phyloP scores from a whole-genome alignment of 1,140 invertebrate genomes.

The Drosophila arizonae region DNA sequence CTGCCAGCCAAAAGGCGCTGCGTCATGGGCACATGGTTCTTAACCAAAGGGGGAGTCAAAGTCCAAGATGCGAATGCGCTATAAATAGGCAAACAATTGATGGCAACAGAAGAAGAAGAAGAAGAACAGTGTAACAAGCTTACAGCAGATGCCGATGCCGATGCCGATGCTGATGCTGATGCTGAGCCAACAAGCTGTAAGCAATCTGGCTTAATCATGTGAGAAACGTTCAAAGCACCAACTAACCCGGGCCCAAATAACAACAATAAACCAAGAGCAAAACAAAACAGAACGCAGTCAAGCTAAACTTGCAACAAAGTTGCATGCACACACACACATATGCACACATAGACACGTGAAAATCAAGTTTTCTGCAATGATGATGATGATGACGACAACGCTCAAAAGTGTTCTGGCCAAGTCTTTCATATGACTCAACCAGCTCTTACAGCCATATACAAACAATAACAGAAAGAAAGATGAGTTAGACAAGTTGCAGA shows the following conservation, averaged over 20 bases:
- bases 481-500: constrained; percentile 40
- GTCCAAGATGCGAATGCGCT: constrained; percentile 59
- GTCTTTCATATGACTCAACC: constrained; percentile 67
- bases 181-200: constrained; percentile 56
- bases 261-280: constrained; percentile 54
- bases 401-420: constrained; percentile 54
- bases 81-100: constrained; percentile 69
- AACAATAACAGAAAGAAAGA: constrained; percentile 34
- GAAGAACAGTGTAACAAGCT: constrained; percentile 11
- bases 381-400: constrained; percentile 21
- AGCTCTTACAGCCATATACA: constrained; percentile 22
- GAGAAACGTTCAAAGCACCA: constrained; percentile 58
- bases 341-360: constrained; percentile 8
- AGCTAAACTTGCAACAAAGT: constrained; percentile 53
- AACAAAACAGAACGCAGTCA: constrained; percentile 21
- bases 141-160: neutral
- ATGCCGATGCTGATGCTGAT: constrained; percentile 46
- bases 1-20: constrained; percentile 50
- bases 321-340: constrained; percentile 17
- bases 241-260: constrained; percentile 21
- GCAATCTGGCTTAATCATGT: constrained; percentile 81
- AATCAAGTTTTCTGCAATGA: constrained; percentile 68
- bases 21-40: constrained; percentile 59
- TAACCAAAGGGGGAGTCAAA: constrained; percentile 54
- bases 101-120: constrained; percentile 38